Evolutionary conservation across 2,888 invertebrate species (phyloP), one percentile per base, ranked within the genome.

Genomic region (Coelopa pilipes): DNA sequence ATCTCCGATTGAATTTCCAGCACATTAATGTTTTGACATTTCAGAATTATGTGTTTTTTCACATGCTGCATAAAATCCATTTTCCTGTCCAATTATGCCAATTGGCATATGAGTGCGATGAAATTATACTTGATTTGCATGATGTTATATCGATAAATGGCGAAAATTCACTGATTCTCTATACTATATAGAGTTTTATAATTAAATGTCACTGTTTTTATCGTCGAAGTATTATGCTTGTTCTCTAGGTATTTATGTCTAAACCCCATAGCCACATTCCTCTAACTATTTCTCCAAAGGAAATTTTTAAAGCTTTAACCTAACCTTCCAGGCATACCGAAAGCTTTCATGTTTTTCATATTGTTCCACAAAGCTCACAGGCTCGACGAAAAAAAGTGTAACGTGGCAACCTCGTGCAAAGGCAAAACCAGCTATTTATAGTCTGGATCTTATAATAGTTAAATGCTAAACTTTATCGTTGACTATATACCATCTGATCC

Each of bases 271-370:
- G 17, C 69, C 47, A 69, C 69, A 69, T 59, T 57, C 57, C 69
- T 57, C 47, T 57, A 47, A 69, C 69, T 69, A 47, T 34, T 68
- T 68, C 13, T n/a, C 45, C 46, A 45, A 15, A 45, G n/a, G 15
- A 65, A 68, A 13, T 68, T 68, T 53, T 24, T 68, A 68, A 68
- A 68, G 68, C 68, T 68, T 45, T 21, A 19, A 57, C 68, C 68
- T 68, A 47, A 5, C 57, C 13, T 68, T 68, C 68, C 68, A 68
- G 68, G 45, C 68, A 55, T 34, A 55, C 17, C 10, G 9, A 68
- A 68, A 68, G 68, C 57, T 68, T 55, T 7, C 1, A 34, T 50
- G 13, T 67, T 50, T 46, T 53, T 50, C n/a, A 19, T 47, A 10
- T 10, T 24, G 13, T 24, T 13, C 50, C 7, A 1, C 10, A 67